A percentile compares a stretch with the other conserved stretches of the same genome.
phyloP scores from a whole-genome alignment of 2,888 invertebrate genomes.

The Spialia ferax region DNA sequence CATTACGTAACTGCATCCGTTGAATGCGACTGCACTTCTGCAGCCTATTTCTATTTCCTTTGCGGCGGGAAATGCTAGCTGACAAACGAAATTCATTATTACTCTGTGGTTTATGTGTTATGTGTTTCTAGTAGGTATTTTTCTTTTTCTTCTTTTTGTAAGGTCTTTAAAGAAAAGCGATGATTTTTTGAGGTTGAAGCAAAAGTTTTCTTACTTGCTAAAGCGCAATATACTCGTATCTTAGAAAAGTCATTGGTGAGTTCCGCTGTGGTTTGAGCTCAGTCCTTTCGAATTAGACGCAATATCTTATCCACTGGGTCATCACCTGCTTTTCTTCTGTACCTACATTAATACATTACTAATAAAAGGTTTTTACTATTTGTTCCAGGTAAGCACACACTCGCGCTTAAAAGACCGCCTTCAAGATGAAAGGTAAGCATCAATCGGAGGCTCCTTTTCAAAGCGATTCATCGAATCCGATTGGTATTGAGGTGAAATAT shows the following conservation, averaged over 20 bases:
- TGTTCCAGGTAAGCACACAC: constrained; percentile 31
- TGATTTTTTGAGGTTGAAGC: neutral
- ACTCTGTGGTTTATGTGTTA: neutral
- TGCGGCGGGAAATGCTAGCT: constrained; percentile 13
- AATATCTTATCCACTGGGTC: too few relatives aligned
- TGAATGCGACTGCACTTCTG: constrained; percentile 8
- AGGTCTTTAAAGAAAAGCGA: neutral
- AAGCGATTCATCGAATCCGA: constrained; percentile 21
- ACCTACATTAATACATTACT: neutral
- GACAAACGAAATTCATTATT: constrained; percentile 16
- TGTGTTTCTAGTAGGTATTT: neutral
- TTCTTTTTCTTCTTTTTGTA: too few relatives aligned
- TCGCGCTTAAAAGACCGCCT: neutral
- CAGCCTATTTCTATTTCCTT: constrained; percentile 22
- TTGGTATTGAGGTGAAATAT: constrained; percentile 1
- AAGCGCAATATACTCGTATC: too few relatives aligned
- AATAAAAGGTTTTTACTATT: constrained; percentile 14
- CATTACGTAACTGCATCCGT: constrained; percentile 16
- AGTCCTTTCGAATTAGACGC: too few relatives aligned
- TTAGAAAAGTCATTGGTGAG: too few relatives aligned
- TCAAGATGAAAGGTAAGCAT: constrained; percentile 35
- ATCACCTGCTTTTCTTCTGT: too few relatives aligned
- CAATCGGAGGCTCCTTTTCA: constrained; percentile 3
- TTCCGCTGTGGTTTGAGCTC: too few relatives aligned
- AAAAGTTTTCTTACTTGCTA: too few relatives aligned